phyloP scores from a whole-genome alignment of 2,797 vertebrate species.

The Carapus acus region DNA sequence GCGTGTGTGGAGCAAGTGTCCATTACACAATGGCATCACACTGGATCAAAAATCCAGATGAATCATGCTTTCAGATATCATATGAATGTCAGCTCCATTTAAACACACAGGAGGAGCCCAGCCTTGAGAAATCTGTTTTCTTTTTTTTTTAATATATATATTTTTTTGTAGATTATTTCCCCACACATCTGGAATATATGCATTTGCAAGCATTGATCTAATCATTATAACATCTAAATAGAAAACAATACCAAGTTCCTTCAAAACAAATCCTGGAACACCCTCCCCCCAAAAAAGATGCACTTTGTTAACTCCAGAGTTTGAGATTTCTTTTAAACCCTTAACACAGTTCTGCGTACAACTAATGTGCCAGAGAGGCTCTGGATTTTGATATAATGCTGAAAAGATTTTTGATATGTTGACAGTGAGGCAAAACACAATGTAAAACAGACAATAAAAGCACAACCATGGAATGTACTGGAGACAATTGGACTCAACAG shows the following conservation, averaged over 20 bases:
- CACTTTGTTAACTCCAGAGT: constrained; percentile 42
- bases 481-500: constrained; percentile 27
- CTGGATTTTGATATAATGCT: constrained; percentile 28
- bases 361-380: constrained; percentile 44
- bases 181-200: constrained; percentile 62
- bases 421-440: constrained; percentile 38
- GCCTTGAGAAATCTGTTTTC: constrained; percentile 32
- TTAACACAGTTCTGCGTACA: constrained; percentile 24
- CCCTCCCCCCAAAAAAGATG: constrained; percentile 38
- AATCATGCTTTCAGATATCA: constrained; percentile 58
- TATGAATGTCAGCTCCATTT: constrained; percentile 7
- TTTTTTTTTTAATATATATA: constrained; percentile 44
- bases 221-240: constrained; percentile 63
- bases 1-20: constrained; percentile 41
- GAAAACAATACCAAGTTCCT: constrained; percentile 61
- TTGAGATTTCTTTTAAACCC: constrained; percentile 11
- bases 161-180: constrained; percentile 50
- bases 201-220: constrained; percentile 67
- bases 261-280: constrained; percentile 52
- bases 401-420: constrained; percentile 42
- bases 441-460: constrained; percentile 30
- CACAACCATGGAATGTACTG: constrained; percentile 39
- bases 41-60: constrained; percentile 56
- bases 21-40: constrained; percentile 45
- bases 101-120: constrained; percentile 42